Evolutionary conservation across 2,797 vertebrate genomes (phyloP).

Genomic region (Lacerta viridis): DNA sequence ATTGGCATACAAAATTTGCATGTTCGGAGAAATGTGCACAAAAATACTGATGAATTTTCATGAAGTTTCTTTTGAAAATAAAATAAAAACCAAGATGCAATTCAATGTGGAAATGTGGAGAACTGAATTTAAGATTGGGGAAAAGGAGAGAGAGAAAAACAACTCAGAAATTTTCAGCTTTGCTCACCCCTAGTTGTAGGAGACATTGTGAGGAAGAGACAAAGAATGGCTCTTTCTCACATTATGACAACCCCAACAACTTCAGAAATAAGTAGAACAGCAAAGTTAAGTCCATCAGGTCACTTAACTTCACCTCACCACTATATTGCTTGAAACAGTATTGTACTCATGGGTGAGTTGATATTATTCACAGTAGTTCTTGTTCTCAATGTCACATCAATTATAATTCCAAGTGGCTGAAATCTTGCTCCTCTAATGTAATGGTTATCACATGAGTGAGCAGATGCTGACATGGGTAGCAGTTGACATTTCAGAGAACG

Average conservation of each 20-base stretch:
- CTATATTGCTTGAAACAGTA: conserved; percentile 19
- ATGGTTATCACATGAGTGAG: conserved; percentile 70
- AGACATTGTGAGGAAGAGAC: neutral
- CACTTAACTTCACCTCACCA: conserved; percentile 15
- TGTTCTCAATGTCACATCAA: conserved; percentile 61
- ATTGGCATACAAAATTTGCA: too few relatives aligned
- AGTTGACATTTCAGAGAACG: conserved; percentile 67
- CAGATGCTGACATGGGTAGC: conserved; percentile 65
- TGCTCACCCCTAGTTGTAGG: neutral
- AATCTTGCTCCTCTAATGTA: conserved; percentile 65
- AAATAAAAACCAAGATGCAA: too few relatives aligned
- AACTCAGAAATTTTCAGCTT: too few relatives aligned
- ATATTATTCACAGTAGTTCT: conserved; percentile 55
- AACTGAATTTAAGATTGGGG: too few relatives aligned
- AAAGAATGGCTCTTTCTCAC: neutral
- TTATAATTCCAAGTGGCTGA: conserved; percentile 68
- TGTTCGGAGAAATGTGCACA: too few relatives aligned
- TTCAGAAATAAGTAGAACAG: neutral
- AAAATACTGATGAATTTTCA: too few relatives aligned
- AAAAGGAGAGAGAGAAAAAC: too few relatives aligned
- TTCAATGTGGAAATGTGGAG: too few relatives aligned
- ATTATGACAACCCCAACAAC: conserved; percentile 3
- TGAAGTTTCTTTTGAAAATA: too few relatives aligned
- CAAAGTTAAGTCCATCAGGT: conserved; percentile 17
- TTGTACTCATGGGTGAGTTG: conserved; percentile 30